phyloP scores from a whole-genome alignment of 2,113 vertebrate species.

The Microcebus ravelobensis region DNA sequence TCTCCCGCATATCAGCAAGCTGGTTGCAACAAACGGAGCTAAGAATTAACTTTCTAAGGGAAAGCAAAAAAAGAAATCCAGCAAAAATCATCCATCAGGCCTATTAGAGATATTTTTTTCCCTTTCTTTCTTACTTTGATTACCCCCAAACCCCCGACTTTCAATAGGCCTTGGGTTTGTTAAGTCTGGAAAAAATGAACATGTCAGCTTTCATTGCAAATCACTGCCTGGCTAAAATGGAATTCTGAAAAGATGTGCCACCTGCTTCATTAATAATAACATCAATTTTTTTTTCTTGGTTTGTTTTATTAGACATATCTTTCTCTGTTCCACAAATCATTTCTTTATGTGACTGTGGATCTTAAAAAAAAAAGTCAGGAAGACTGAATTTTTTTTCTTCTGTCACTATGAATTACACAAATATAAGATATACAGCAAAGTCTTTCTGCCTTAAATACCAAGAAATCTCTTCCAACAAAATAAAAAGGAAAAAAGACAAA shows the following conservation, averaged over 20 bases:
- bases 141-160: slow-evolving; percentile 54
- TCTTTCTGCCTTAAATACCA: slow-evolving; percentile 75
- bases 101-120: slow-evolving; percentile 44
- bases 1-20: neutral
- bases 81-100: slow-evolving; percentile 40
- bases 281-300: slow-evolving; percentile 61
- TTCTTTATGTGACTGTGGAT: slow-evolving; percentile 68
- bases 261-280: slow-evolving; percentile 80
- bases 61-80: slow-evolving; percentile 51
- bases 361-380: slow-evolving; percentile 51
- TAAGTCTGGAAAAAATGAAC: slow-evolving; percentile 80
- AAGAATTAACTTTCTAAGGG: slow-evolving; percentile 49
- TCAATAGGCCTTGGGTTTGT: slow-evolving; percentile 75
- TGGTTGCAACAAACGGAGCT: neutral
- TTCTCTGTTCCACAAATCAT: slow-evolving; percentile 63
- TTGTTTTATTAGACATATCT: slow-evolving; percentile 63
- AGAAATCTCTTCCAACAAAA: slow-evolving; percentile 42
- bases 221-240: slow-evolving; percentile 79
- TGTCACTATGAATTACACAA: slow-evolving; percentile 72
- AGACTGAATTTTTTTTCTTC: slow-evolving; percentile 47
- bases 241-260: slow-evolving; percentile 80
- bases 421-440: slow-evolving; percentile 42
- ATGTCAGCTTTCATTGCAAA: slow-evolving; percentile 82
- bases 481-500: slow-evolving; percentile 38
- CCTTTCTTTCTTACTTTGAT: neutral